Percentiles rank a stretch among this genome's conserved stretches.
These are phyloP conservation scores for Argyrosomus regius DNA, from an alignment of 2,797 vertebrate species.

Conservation along the genomic window DNA sequence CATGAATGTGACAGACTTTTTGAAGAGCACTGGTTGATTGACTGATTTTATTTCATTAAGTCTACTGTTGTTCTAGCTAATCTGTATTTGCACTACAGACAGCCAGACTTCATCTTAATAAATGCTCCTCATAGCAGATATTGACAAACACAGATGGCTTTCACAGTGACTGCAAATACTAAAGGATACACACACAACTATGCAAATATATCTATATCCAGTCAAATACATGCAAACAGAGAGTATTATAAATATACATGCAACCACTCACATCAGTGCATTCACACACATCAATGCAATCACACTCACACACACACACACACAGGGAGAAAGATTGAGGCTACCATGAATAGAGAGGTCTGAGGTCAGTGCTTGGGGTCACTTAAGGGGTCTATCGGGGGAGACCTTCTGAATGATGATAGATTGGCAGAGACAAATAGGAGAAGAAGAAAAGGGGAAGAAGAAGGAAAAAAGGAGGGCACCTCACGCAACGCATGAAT, in stretches of 20 bases:
- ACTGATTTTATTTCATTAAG: not conserved
- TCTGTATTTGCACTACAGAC: not conserved
- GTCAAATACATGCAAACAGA: conserved; percentile 34
- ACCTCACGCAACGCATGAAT: conserved; percentile 38
- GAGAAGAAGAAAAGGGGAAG: conserved; percentile 7
- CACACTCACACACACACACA: conserved; percentile 18
- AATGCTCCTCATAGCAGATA: not conserved
- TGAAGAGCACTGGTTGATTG: not conserved
- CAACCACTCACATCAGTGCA: conserved; percentile 9
- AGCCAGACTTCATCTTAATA: not conserved
- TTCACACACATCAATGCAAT: conserved; percentile 16
- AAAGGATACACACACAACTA: not conserved
- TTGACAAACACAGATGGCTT: conserved; percentile 11
- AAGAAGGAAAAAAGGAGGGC: conserved; percentile 3
- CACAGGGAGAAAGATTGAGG: conserved; percentile 22
- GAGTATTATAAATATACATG: conserved; percentile 11
- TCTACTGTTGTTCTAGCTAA: not conserved
- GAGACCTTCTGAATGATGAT: conserved; percentile 44
- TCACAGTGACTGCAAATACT: conserved; percentile 6
- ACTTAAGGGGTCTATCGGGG: conserved; percentile 21
- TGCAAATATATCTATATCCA: conserved; percentile 1
- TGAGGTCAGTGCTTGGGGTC: conserved; percentile 50
- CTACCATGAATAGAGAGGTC: conserved; percentile 23
- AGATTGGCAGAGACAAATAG: conserved; percentile 43
- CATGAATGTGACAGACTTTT: not conserved